Evolutionary conservation across 2,888 invertebrate species (phyloP), one percentile per base, ranked within the genome.

Genomic region (Ophion ellenae): DNA sequence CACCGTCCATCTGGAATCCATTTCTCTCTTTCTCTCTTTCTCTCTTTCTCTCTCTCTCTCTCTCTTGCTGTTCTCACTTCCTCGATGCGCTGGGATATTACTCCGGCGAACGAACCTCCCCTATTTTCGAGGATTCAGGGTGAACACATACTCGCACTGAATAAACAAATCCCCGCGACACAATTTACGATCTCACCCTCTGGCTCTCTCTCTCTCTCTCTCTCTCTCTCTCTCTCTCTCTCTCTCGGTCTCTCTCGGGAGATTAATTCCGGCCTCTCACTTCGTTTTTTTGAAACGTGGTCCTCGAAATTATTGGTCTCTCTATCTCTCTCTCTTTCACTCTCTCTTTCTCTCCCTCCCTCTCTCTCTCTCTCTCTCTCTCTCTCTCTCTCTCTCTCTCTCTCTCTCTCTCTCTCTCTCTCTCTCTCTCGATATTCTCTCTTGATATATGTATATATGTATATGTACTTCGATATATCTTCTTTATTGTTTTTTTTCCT

Each of bases 1-100:
- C 91, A 91, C 88, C 89, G 91, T 92, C 90, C 92, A 91, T 90
- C 90, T 89, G 90, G 88, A 89, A 89, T 89, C 86, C 90, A 91
- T 91, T 87, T 81, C 86, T 86, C 83, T 86, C 84, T 84, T 75
- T 76, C 80, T 36, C 83, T 73, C 81, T 63, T 53, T 53, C 66
- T 59, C 70, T 36, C 67, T 57, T 67, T 47, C 64, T 74, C 20
- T 36, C 24, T 63, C 14, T 17, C 20, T 10, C 40, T 24, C 17
- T 71, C 5, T 57, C 24, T 53, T 24, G n/a, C 11, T 74, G 14
- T 36, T 67, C 10, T 78, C 79, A 79, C 79, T 84, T 73, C 36
- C 10, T 74, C 77, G 67, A 69, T 73, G 53, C 53, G 70, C 32
- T 28, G 45, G 57, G 59, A 47, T 47, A 71, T 67, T 57, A 77